Conservation (phyloP, 2,888 invertebrate species). For the Urechis unicinctus region DNA sequence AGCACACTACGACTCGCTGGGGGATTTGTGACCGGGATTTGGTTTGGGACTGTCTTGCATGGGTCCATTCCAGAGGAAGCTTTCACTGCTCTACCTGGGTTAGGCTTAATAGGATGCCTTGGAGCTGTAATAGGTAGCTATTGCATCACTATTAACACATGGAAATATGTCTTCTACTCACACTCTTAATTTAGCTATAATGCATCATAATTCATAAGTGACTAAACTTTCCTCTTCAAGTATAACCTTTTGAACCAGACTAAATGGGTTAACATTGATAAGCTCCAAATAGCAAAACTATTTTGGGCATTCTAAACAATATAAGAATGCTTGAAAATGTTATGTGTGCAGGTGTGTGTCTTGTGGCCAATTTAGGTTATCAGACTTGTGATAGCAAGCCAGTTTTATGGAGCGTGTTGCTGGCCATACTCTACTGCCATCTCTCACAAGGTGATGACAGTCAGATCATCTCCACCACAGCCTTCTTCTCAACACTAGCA, state of each 20-base stretch:
- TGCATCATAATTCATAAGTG: too few species aligned
- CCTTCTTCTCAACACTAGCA: constrained; percentile 27
- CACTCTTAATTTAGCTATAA: too few species aligned
- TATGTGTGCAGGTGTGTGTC: constrained; percentile 69
- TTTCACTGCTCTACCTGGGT: too few species aligned
- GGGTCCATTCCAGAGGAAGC: constrained; percentile 15
- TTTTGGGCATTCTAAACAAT: too few species aligned
- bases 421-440: constrained; percentile 61
- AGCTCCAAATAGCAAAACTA: too few species aligned
- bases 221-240: too few species aligned
- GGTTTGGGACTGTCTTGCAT: constrained; percentile 27
- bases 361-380: constrained; percentile 82
- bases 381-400: constrained; percentile 69
- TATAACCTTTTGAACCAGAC: too few species aligned
- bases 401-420: constrained; percentile 66
- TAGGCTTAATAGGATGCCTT: too few species aligned
- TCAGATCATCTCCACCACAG: constrained; percentile 16
- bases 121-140: too few species aligned
- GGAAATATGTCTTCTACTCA: too few species aligned
- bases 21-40: constrained; percentile 30
- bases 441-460: constrained; percentile 9
- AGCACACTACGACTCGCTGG: constrained; percentile 26
- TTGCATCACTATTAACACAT: neutral
- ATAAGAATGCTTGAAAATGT: neutral
- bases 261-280: too few species aligned